These are phyloP conservation scores for Acanthornis magna DNA, from an alignment of 2,797 vertebrate species.

Conservation along the genomic window DNA sequence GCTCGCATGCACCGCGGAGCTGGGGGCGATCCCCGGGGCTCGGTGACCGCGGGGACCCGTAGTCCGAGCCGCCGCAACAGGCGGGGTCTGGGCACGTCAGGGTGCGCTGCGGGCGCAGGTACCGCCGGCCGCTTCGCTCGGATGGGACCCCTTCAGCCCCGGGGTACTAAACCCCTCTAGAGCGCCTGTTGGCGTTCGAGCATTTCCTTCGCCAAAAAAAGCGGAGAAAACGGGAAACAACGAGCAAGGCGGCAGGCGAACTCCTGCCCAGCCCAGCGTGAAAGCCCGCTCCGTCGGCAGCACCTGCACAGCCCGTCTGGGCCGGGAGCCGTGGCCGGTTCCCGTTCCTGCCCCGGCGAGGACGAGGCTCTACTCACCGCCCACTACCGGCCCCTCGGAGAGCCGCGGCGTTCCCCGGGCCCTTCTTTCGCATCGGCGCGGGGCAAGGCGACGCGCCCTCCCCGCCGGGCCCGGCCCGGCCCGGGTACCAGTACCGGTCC, in stretches of 20 bases:
- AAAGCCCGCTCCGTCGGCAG: not conserved
- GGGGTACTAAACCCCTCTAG: not conserved
- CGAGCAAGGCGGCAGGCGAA: not conserved
- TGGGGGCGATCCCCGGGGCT: not conserved
- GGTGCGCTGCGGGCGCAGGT: not conserved
- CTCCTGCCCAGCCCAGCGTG: too few relatives aligned
- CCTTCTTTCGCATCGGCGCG: not conserved
- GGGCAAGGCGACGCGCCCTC: not conserved
- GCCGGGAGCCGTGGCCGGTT: not conserved
- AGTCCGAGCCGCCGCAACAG: not conserved
- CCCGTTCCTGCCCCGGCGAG: not conserved
- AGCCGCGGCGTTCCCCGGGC: not conserved
- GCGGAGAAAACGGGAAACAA: not conserved
- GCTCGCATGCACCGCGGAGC: not conserved
- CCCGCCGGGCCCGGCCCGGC: not conserved
- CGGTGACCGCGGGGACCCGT: not conserved
- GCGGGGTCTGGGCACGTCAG: not conserved
- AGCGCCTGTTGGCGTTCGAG: not conserved
- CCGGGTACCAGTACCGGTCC: not conserved
- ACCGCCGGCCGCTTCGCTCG: not conserved
- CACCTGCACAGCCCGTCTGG: not conserved
- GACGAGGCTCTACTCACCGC: constrained; percentile 25
- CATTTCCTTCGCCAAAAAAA: not conserved
- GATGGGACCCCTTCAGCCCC: not conserved
- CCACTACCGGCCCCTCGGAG: not conserved